These are phyloP conservation scores for Drosophila anomalata DNA, from an alignment of 2,888 invertebrate species.

Conservation along the genomic window DNA sequence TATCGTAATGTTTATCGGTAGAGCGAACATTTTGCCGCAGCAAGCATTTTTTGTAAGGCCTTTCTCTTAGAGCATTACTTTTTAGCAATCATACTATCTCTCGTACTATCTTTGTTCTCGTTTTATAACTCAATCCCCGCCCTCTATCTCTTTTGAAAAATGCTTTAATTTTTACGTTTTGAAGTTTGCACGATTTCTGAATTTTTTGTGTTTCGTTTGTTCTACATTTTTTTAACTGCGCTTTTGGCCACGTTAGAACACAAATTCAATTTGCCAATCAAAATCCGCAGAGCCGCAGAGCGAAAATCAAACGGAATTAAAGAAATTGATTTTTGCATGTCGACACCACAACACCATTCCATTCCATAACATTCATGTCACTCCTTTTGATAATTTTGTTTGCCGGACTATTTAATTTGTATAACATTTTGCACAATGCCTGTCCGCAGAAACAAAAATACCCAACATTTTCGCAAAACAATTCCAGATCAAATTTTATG, in stretches of 20 bases:
- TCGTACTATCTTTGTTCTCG: constrained; percentile 32
- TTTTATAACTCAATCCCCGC: constrained; percentile 16
- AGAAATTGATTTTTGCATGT: constrained; percentile 38
- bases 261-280: constrained; percentile 32
- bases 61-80: constrained; percentile 55
- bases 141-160: constrained; percentile 16
- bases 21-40: constrained; percentile 54
- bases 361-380: constrained; percentile 3
- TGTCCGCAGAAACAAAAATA: constrained; percentile 28
- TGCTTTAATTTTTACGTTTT: constrained; percentile 9
- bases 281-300: constrained; percentile 21
- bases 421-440: constrained; percentile 4
- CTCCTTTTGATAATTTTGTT: constrained; percentile 14
- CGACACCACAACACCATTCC: constrained; percentile 14
- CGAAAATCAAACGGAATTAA: constrained; percentile 37
- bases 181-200: constrained; percentile 36
- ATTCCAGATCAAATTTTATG: constrained; percentile 20
- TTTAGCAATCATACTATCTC: constrained; percentile 38
- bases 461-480: constrained; percentile 8
- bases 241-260: background rate
- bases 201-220: constrained; percentile 28
- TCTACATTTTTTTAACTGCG: constrained; percentile 1
- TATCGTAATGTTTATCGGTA: constrained; percentile 56
- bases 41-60: constrained; percentile 65
- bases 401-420: constrained; percentile 15